phyloP scores from a whole-genome alignment of 2,113 vertebrate genomes.

The Jaculus jaculus region DNA sequence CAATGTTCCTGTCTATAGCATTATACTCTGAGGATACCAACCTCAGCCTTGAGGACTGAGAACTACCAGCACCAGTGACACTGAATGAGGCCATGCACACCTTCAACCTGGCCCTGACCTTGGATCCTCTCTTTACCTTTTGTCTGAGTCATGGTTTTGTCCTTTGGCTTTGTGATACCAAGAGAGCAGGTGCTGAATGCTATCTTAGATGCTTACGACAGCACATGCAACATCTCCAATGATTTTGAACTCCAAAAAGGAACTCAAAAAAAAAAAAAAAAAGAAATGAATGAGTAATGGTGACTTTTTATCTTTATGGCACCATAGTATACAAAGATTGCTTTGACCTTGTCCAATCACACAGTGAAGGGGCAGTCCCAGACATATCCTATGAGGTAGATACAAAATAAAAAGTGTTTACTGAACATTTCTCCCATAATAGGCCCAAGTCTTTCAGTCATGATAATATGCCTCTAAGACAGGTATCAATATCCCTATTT shows the following conservation, averaged over 20 bases:
- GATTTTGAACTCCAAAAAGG: background rate
- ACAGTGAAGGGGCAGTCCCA: too few relatives aligned
- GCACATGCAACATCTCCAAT: background rate
- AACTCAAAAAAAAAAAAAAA: background rate
- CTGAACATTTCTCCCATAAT: background rate
- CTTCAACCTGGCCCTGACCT: background rate
- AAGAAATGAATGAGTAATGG: background rate
- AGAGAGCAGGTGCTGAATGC: background rate
- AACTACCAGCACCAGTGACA: too few relatives aligned
- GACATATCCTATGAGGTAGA: background rate
- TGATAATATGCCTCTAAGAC: background rate
- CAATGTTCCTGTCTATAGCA: background rate
- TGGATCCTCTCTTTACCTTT: background rate
- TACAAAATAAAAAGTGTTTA: background rate
- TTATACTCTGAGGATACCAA: background rate
- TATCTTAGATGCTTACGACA: background rate
- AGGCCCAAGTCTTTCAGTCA: background rate
- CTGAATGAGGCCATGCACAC: rapidly evolving
- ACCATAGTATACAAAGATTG: background rate
- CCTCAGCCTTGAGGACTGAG: background rate
- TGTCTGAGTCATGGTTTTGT: background rate
- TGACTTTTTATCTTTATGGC: background rate
- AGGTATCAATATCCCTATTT: background rate
- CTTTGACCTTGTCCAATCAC: background rate
- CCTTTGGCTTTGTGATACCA: background rate